Evolutionary conservation across 2,113 vertebrate genomes (phyloP), one percentile per base, ranked within the genome.

Genomic region (Tylochromis polylepis): DNA sequence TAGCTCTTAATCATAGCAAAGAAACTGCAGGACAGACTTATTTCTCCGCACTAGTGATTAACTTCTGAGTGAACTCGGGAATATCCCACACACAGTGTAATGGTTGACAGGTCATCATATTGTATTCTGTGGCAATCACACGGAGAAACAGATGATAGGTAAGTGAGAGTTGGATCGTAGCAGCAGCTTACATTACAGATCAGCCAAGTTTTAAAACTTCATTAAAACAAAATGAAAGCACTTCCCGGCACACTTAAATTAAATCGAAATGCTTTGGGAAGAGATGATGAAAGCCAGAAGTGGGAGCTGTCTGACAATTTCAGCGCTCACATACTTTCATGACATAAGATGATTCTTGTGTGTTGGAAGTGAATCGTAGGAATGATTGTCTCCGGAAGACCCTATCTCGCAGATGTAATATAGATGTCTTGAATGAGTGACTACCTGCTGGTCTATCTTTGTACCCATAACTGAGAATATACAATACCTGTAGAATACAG

Each of bases 211-310:
- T 95, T 94, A 95, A 96, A 96, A 96, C 95, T 96, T 96, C 93
- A 96, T 97, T 96, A 96, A 96, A 96, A 94, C 93, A 90, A 95
- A 96, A 96, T 95, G 95, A 96, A 95, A 96, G 93, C 91, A 94
- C 94, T 96, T 95, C 81, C 86, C 89, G 53, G 91, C 91, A 92
- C 94, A 93, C 92, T 95, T 93, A 94, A 95, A 96, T 95, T 94
- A 94, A 96, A 96, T 94, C 83, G 93, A 94, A 94, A 94, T 94
- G 94, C 95, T 95, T 94, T 82, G 92, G 94, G 91, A 95, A 92
- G 90, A 90, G 89, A 91, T 92, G 95, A 95, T 94, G 94, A 93
- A 94, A 94, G 94, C 91, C 79, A 22, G 67, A 84, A 88, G 95
- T 94, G 93, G 93, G 93, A 94, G 94, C 91, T 89, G 92, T 86